A percentile compares a stretch with the other conserved stretches of the same genome.
phyloP scores from a whole-genome alignment of 1,140 invertebrate species.

The Cherax quadricarinatus region DNA sequence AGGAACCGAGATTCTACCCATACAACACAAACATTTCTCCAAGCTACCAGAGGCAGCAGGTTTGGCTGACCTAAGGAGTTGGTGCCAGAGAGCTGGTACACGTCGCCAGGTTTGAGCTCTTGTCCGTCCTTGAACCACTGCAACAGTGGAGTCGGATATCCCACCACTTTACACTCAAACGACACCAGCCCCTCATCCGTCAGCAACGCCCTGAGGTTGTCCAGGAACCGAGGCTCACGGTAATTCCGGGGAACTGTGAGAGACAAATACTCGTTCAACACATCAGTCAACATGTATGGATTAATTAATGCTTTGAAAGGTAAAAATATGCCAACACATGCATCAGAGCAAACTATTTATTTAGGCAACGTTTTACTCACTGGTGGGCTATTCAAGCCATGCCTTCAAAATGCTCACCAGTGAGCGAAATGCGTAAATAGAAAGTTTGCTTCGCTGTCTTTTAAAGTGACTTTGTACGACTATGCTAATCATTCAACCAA shows the following conservation, averaged over 20 bases:
- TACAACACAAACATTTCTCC: too few species aligned
- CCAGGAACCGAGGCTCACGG: constrained; percentile 91
- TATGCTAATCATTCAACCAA: too few species aligned
- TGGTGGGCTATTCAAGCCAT: too few species aligned
- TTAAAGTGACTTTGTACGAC: too few species aligned
- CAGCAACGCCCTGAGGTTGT: constrained; percentile 89
- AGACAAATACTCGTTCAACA: background rate
- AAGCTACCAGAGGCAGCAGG: too few species aligned
- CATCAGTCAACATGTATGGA: background rate
- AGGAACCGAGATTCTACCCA: too few species aligned
- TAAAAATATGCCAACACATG: background rate
- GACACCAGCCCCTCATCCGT: constrained; percentile 94
- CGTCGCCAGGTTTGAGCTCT: constrained; percentile 92
- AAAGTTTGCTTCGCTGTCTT: too few species aligned
- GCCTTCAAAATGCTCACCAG: too few species aligned
- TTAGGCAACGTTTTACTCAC: too few species aligned
- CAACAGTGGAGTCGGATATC: constrained; percentile 89
- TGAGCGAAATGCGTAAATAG: too few species aligned
- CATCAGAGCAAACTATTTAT: too few species aligned
- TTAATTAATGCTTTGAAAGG: background rate
- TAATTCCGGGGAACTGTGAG: constrained; percentile 91
- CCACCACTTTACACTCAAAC: constrained; percentile 94
- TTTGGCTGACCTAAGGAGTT: constrained; percentile 83
- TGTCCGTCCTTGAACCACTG: constrained; percentile 95
- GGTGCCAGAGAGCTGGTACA: constrained; percentile 92